These are phyloP conservation scores for Leptinotarsa tumamoca DNA, from an alignment of 2,888 invertebrate genomes.

Conservation along the genomic window DNA sequence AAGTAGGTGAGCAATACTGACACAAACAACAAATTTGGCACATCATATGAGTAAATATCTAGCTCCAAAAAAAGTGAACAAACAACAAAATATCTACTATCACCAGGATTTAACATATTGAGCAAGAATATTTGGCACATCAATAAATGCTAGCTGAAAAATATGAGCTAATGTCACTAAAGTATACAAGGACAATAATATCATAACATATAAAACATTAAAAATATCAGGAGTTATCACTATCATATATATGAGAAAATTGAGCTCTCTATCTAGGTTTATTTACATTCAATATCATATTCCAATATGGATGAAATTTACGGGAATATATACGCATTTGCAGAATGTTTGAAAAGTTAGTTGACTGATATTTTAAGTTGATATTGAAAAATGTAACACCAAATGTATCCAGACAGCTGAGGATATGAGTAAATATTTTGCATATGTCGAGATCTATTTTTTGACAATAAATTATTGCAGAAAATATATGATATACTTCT, in stretches of 20 bases:
- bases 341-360: background rate
- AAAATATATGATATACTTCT: too few species aligned
- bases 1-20: background rate
- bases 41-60: background rate
- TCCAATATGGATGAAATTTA: constrained; percentile 41
- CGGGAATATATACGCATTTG: constrained; percentile 24
- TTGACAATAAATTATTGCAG: too few species aligned
- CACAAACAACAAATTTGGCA: constrained; percentile 23
- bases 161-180: background rate
- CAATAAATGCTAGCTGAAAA: constrained; percentile 12
- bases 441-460: too few species aligned
- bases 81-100: constrained; percentile 26
- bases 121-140: constrained; percentile 50
- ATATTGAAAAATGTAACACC: background rate
- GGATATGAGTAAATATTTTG: background rate
- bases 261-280: constrained; percentile 42
- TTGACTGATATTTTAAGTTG: background rate
- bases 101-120: constrained; percentile 41
- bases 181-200: constrained; percentile 1
- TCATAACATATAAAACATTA: background rate
- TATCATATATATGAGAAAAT: constrained; percentile 27
- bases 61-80: background rate
- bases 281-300: constrained; percentile 32
- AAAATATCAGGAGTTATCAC: background rate
- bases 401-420: constrained; percentile 13